Evolutionary conservation across 2,888 invertebrate species (phyloP), one percentile per base, ranked within the genome.

Genomic region (Acleris cristana): DNA sequence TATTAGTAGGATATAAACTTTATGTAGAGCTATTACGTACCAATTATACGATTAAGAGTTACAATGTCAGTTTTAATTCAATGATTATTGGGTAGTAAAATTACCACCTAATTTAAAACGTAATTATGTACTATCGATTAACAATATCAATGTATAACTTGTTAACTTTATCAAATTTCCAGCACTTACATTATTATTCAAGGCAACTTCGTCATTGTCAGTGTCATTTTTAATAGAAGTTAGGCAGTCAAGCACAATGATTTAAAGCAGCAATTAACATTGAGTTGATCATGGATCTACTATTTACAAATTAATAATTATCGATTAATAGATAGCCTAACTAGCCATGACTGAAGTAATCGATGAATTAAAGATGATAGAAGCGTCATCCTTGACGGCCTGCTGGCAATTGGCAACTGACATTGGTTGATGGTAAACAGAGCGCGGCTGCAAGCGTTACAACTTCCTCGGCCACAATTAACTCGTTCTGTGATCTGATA

Each of bases 401-500:
- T 1, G 10, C 49, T 57, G 45, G 52, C 44, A 19, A 48, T 67
- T 67, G 67, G 57, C 58, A 63, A 62, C 66, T 67, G 63, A 67
- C 67, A 67, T 63, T 67, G 67, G 71, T 70, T 73, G 75, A 79
- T 72, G 65, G 51, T 57, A 64, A 66, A 72, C 69, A 70, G 61
- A 63, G 69, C 70, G 71, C 71, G 65, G 72, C 73, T 61, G 56
- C 52, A 55, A 75, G 67, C 65, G 72, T 65, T 69, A 68, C 74
- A 71, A 76, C 80, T 77, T 73, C 73, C 76, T 74, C 77, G 64
- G 69, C 72, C 75, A 75, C 76, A 79, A 82, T 81, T 77, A 80
- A 78, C 78, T 67, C 69, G 74, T 0, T 34, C 67, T 65, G 69
- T 70, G 34, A 60, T 66, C 66, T 61, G 60, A 65, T 65, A 61